phyloP scores from a whole-genome alignment of 1,140 invertebrate species.

The Bombyx mandarina region DNA sequence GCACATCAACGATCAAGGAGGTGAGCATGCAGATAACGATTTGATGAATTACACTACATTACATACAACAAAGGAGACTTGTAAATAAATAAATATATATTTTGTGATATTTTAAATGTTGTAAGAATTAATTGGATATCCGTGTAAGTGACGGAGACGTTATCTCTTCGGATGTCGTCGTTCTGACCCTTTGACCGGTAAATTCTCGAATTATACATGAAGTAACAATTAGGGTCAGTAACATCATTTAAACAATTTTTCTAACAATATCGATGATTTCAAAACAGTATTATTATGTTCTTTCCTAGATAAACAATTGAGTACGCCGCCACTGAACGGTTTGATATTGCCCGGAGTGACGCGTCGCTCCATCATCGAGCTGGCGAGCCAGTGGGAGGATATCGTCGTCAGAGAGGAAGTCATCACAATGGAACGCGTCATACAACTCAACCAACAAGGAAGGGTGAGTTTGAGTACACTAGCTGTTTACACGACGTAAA shows the following conservation, averaged over 20 bases:
- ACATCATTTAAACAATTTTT: constrained; percentile 34
- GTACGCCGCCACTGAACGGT: constrained; percentile 93
- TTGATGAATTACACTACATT: neutral
- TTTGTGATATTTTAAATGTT: neutral
- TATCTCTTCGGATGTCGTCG: constrained; percentile 33
- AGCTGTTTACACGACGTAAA: no score
- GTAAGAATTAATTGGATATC: constrained; percentile 19
- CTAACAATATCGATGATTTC: constrained; percentile 14
- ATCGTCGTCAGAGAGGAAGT: constrained; percentile 87
- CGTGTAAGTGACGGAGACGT: constrained; percentile 29
- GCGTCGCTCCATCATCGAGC: constrained; percentile 86
- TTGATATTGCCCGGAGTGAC: constrained; percentile 96
- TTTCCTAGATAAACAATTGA: constrained; percentile 86
- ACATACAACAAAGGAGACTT: neutral
- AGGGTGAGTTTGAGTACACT: constrained; percentile 75
- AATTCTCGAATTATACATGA: constrained; percentile 55
- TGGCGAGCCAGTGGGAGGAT: constrained; percentile 89
- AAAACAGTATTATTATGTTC: constrained; percentile 7
- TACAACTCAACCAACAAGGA: constrained; percentile 81
- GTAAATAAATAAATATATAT: neutral
- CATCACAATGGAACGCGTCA: constrained; percentile 90
- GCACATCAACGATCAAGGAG: constrained; percentile 90
- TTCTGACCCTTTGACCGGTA: constrained; percentile 49
- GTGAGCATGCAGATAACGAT: constrained; percentile 70
- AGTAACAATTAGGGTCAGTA: constrained; percentile 46